phyloP scores from a whole-genome alignment of 2,113 vertebrate genomes.

The Cyanistes caeruleus region DNA sequence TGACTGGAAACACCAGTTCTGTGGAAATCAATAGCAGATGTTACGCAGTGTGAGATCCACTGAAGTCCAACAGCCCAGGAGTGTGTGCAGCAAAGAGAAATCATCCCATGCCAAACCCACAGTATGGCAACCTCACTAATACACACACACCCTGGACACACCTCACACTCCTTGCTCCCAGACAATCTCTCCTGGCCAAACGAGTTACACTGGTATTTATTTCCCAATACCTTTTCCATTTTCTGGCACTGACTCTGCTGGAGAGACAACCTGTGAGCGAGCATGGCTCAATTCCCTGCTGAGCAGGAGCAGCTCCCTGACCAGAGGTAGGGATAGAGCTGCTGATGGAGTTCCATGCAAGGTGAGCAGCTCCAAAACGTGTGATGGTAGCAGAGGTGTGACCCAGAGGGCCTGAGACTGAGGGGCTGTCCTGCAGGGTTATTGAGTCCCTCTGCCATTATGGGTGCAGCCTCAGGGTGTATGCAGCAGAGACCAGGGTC shows the following conservation, averaged over 20 bases:
- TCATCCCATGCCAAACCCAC: neutral
- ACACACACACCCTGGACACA: neutral
- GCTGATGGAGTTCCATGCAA: neutral
- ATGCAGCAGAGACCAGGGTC: neutral
- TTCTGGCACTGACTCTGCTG: neutral
- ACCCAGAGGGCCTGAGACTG: neutral
- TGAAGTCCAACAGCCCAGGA: neutral
- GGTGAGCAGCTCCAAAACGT: rapidly evolving
- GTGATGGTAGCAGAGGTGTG: neutral
- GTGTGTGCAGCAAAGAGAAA: neutral
- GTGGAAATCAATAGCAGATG: conserved; percentile 45
- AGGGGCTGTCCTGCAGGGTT: neutral
- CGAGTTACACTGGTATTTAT: neutral
- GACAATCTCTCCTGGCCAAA: neutral
- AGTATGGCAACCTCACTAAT: rapidly evolving
- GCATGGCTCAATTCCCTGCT: neutral
- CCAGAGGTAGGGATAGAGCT: rapidly evolving
- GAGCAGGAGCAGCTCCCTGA: neutral
- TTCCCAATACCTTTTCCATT: neutral
- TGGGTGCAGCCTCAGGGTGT: neutral
- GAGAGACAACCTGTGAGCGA: neutral
- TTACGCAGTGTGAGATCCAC: neutral
- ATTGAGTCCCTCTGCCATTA: neutral
- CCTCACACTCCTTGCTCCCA: neutral
- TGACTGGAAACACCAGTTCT: conserved; percentile 1